Base-by-base conservation (phyloP, 2,797 vertebrate species). In the Acanthurus lineatus region DNA sequence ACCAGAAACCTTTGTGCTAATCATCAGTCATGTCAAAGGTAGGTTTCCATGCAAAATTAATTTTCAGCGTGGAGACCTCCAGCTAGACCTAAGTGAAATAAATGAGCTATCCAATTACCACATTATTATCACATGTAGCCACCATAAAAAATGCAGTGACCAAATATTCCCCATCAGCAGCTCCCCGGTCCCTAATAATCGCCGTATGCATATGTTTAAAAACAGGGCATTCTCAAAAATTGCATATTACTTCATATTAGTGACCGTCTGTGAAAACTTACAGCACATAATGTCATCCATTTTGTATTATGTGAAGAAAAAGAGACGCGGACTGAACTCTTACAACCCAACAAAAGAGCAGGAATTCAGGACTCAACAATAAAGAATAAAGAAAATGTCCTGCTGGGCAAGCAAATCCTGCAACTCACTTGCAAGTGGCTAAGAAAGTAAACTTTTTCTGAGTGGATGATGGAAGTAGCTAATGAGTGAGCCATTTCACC, bases 101-200 rank as follows among this genome's bases (percentile, higher is more conserved):
- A 92, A 93, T 84, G 90, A 91, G 90, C 86, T 84, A 91, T 92
- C 87, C 89, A 88, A 91, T 92, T 91, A 92, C 86, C 73, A 80
- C 89, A 89, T 92, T 87, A 91, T 91, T 88, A 91, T 90, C 87
- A 87, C 75, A 87, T 79, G 67, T 75, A 73, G 84, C 66, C 54
- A 7, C 56, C 2, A 51, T 75, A 67, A 53, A 78, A 77, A 73
- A 72, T 48, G 57, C 65, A 76, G 64, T 16, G 22, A 76, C 42
- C 22, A 70, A 59, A 77, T 48, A 8, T 45, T 69, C 60, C 69
- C 59, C 72, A 81, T 77, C 63, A 81, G 81, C 66, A 73, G 72
- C 51, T 79, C 25, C 9, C 57, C n/a, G 60, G 64, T 20, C 71
- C 47, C 49, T 28, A 69, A 77, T 2, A 49, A 52, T 40, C 17